phyloP scores from a whole-genome alignment of 2,113 vertebrate genomes.

The Pandion haliaetus region DNA sequence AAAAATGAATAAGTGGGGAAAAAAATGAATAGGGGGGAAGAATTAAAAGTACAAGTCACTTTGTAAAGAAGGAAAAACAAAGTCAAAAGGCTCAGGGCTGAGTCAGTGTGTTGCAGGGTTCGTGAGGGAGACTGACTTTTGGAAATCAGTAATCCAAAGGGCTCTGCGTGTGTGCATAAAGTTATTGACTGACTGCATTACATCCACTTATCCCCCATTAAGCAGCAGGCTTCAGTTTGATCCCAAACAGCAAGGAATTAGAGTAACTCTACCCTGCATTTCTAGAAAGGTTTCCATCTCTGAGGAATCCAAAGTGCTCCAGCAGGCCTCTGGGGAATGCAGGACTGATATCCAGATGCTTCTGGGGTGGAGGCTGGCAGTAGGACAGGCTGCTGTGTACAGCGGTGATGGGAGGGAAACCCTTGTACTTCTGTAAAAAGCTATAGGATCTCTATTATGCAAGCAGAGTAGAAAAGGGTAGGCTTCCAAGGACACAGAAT shows the following conservation, averaged over 20 bases:
- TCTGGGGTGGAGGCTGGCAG: neutral
- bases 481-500: slow-evolving; percentile 46
- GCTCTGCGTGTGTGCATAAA: neutral
- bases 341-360: slow-evolving; percentile 14
- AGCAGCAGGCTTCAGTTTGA: slow-evolving; percentile 52
- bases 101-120: slow-evolving; percentile 34
- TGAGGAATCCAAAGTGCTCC: slow-evolving; percentile 23
- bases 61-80: slow-evolving; percentile 8
- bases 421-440: neutral
- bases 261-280: slow-evolving; percentile 28
- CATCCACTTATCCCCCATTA: slow-evolving; percentile 59
- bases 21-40: neutral
- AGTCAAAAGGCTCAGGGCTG: slow-evolving; percentile 36
- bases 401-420: neutral
- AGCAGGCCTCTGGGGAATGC: slow-evolving; percentile 26
- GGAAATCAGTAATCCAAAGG: slow-evolving; percentile 37
- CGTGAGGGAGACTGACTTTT: neutral
- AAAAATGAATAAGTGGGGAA: neutral
- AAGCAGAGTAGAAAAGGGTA: neutral
- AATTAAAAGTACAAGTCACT: neutral
- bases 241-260: slow-evolving; percentile 51
- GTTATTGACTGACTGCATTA: slow-evolving; percentile 52
- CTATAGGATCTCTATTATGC: neutral
- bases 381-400: neutral
- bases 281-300: slow-evolving; percentile 52